Conservation (phyloP, 1,140 invertebrate genomes). For the Aricia agestis region DNA sequence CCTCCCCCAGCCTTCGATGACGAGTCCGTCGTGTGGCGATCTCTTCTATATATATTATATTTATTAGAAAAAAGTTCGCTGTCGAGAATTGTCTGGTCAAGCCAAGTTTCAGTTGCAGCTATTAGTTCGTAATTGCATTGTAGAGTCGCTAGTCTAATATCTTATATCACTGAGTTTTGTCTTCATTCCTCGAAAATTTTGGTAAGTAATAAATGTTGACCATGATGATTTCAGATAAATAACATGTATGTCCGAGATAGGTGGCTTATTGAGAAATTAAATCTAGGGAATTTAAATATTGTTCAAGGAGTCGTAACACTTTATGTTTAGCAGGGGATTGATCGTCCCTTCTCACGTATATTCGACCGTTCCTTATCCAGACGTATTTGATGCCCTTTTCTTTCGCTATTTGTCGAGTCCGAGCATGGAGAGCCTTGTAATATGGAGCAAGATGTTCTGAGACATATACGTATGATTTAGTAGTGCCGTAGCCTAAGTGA, state of each 20-base stretch:
- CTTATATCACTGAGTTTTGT: too few species aligned
- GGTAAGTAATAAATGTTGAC: constrained; percentile 29
- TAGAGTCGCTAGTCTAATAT: too few species aligned
- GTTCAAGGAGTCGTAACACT: constrained; percentile 20
- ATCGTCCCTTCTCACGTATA: constrained; percentile 30
- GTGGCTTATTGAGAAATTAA: too few species aligned
- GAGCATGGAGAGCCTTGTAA: constrained; percentile 18
- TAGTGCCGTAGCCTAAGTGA: constrained; percentile 15
- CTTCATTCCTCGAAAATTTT: constrained; percentile 23
- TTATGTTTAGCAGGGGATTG: constrained; percentile 24
- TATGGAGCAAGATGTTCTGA: constrained; percentile 20
- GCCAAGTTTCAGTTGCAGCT: constrained; percentile 15
- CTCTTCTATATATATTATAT: too few species aligned
- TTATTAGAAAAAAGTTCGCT: too few species aligned
- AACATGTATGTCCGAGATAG: too few species aligned
- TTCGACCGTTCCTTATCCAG: constrained; percentile 32
- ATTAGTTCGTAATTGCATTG: constrained; percentile 25
- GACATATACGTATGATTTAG: constrained; percentile 16
- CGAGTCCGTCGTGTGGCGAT: too few species aligned
- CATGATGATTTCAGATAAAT: too few species aligned
- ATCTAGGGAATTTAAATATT: too few species aligned
- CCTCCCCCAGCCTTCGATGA: too few species aligned
- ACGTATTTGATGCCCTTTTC: constrained; percentile 23
- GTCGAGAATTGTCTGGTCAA: too few species aligned
- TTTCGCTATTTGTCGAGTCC: background rate